A percentile compares a stretch with the other conserved stretches of the same genome.
These are phyloP conservation scores for Chaitophorus viminalis DNA, from an alignment of 2,888 invertebrate species.

Conservation along the genomic window DNA sequence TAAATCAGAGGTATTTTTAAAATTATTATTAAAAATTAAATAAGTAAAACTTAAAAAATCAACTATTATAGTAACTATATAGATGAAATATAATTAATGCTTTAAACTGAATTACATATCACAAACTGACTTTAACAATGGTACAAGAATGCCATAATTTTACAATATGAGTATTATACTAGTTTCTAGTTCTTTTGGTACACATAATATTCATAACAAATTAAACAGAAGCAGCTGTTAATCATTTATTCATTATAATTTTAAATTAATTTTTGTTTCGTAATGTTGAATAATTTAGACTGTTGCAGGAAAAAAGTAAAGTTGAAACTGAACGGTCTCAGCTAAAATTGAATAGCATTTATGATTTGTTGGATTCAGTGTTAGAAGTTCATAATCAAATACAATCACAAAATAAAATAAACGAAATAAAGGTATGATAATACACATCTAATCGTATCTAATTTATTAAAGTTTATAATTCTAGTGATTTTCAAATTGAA, in stretches of 20 bases:
- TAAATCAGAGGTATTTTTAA: constrained; percentile 18
- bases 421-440: constrained; percentile 16
- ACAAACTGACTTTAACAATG: too few species aligned
- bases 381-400: constrained; percentile 18
- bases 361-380: neutral
- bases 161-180: neutral
- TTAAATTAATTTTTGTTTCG: neutral
- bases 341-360: neutral
- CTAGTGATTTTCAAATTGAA: too few species aligned
- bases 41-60: too few species aligned
- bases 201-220: neutral
- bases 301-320: constrained; percentile 21
- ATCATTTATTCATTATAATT: neutral
- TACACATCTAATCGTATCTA: neutral
- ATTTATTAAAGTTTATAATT: too few species aligned
- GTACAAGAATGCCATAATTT: neutral
- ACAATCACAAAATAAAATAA: constrained; percentile 11
- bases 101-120: too few species aligned
- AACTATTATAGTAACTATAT: too few species aligned
- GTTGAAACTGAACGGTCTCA: constrained; percentile 10
- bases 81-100: too few species aligned
- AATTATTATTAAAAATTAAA: too few species aligned
- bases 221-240: neutral
- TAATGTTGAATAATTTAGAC: constrained; percentile 16
- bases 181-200: neutral